Evolutionary conservation across 2,113 vertebrate species (phyloP), one percentile per base, ranked within the genome.

Genomic region (Xyrauchen texanus): DNA sequence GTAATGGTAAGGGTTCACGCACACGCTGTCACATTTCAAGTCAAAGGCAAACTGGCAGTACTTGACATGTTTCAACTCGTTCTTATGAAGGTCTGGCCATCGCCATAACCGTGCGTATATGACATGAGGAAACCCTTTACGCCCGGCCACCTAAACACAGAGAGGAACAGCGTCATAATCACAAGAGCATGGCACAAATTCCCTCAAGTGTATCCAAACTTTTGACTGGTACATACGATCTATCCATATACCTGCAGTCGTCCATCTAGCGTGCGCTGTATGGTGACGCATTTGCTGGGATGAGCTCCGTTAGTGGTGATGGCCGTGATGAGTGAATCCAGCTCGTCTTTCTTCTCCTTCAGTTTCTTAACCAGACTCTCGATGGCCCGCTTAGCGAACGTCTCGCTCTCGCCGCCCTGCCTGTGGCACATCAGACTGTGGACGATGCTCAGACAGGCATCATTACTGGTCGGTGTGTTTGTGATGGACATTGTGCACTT

Each of bases 21-120:
- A 99, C 44, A 99, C 98, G 83, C 96, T 99, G 92, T 99, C 98
- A 87, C 95, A 97, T 78, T 99, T 99, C 80, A 99, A 89, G 90
- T 99, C 98, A 87, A 99, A 99, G 16, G 98, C 98, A 87, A 96
- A 99, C 91, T 99, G 98, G 92, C 98, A 99, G 83, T 98, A 99
- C 92, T 99, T 99, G 53, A 99, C 97, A 7, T 99, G 97, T 86
- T 99, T 99, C 81, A 99, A 87, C 88, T 99, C 98, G n/a, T 99
- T 99, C 91, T 99, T 99, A 73, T 99, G 98, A 81, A 99, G 95
- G 86, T 99, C 98, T 0, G 98, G 98, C 98, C 98, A 99, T 77
- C 98, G 92, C 98, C 98, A 99, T 1, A 99, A 94, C 21, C 98
- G 93, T 4, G 98, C 98, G 60, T 99, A 99, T 73, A 99, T 97